Evolutionary conservation across 2,797 vertebrate genomes (phyloP), one percentile per base, ranked within the genome.

Genomic region (Synaphobranchus kaupii): DNA sequence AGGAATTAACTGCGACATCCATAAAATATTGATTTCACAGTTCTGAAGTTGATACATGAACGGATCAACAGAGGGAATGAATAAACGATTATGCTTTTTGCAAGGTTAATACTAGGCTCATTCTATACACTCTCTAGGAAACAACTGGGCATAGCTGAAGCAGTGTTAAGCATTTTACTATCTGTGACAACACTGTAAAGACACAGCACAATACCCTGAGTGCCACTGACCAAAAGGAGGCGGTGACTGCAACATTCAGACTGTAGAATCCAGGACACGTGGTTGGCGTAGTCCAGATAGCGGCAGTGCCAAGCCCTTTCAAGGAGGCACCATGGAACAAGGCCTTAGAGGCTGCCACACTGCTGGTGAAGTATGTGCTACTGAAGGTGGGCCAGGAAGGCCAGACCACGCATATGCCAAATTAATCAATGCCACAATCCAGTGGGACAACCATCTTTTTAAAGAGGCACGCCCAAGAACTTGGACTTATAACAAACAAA

Each of bases 311-410:
- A 2, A 12, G 2, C 66, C 28, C 66, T 34, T 9, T 28, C 66
- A 22, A 71, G n/a, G 66, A 10, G n/a, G 60, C n/a, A 71, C n/a
- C 66, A 31, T 31, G 66, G 8, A 71, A 10, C n/a, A 71, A 71
- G 31, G 66, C 66, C n/a, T 13, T 9, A 12, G 28, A 71, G 66
- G 66, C 28, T 28, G 66, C 63, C 63, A 66, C 63, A 66, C 4
- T 7, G 13, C 54, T 56, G 54, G n/a, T 22, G 28, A 8, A 71
- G 8, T 34, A 12, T 12, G 28, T 31, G 66, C 31, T 34, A 31
- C 66, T 71, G 28, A 71, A 71, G n/a, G n/a, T 71, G 66, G 66
- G 66, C 12, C 66, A 68, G 66, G 66, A 68, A n/a, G 28, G 66
- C 66, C 7, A 31, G 66, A n/a, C n/a, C 28, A 28, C 66, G 31